Percentiles rank a stretch among this genome's conserved stretches.
Evolutionary conservation across 2,888 invertebrate genomes (phyloP).

Genomic region (Tachystola acroxantha): DNA sequence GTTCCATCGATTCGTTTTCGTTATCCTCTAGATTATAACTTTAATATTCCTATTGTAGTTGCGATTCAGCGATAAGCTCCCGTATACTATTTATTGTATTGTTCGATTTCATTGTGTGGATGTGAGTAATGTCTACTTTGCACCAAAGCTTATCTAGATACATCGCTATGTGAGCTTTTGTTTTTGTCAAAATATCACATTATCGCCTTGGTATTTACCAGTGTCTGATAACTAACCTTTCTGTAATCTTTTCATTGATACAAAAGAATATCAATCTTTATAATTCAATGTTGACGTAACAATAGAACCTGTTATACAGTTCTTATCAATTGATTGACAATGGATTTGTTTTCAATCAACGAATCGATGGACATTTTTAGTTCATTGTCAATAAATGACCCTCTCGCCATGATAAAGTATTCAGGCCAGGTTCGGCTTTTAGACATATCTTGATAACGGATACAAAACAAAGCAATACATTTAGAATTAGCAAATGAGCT

Average conservation of each 20-base stretch:
- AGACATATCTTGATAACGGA: slow-evolving; percentile 35
- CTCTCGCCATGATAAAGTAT: slow-evolving; percentile 41
- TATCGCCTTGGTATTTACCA: slow-evolving; percentile 45
- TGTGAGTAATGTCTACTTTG: slow-evolving; percentile 37
- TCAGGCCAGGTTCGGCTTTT: slow-evolving; percentile 35
- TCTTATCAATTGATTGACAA: slow-evolving; percentile 30
- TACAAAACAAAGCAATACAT: slow-evolving; percentile 23
- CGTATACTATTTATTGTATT: too few relatives aligned
- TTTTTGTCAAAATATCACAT: slow-evolving; percentile 24
- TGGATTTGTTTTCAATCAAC: slow-evolving; percentile 32
- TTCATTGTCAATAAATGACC: slow-evolving; percentile 64
- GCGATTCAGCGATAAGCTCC: too few relatives aligned
- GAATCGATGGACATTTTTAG: slow-evolving; percentile 51
- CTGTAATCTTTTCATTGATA: slow-evolving; percentile 18
- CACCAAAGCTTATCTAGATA: slow-evolving; percentile 23
- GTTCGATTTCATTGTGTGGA: too few relatives aligned
- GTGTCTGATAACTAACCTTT: slow-evolving; percentile 32
- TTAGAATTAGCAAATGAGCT: slow-evolving; percentile 54
- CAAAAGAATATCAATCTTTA: slow-evolving; percentile 30
- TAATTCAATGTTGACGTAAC: slow-evolving; percentile 22
- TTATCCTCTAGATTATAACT: too few relatives aligned
- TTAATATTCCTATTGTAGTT: too few relatives aligned
- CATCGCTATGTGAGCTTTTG: slow-evolving; percentile 5
- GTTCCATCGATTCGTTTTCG: too few relatives aligned
- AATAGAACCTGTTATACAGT: slow-evolving; percentile 19